Percentiles rank a stretch among this genome's conserved stretches.
Conservation (phyloP, 2,888 invertebrate species). For the Lithosia quadra region DNA sequence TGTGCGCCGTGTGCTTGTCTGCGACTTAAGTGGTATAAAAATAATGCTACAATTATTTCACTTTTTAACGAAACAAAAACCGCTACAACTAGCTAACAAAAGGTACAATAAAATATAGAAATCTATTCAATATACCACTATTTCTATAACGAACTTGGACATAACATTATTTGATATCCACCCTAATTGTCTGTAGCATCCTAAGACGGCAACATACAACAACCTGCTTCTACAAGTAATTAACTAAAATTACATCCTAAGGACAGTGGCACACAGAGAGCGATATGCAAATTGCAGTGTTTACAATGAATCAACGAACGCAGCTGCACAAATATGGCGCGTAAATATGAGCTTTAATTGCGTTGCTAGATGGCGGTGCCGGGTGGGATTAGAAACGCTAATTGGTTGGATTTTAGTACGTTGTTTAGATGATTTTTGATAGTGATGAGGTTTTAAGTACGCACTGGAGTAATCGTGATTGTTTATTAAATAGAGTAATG, state of each 20-base stretch:
- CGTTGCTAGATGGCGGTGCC: slow-evolving; percentile 51
- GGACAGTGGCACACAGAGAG: slow-evolving; percentile 50
- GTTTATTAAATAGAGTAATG: too few species aligned
- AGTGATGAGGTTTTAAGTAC: background rate
- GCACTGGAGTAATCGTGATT: too few species aligned
- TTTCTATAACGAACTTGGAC: background rate
- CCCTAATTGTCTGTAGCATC: background rate
- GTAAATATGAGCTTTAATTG: slow-evolving; percentile 60
- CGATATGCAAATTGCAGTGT: slow-evolving; percentile 60
- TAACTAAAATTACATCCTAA: slow-evolving; percentile 57
- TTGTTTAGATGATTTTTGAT: slow-evolving; percentile 30
- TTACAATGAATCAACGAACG: slow-evolving; percentile 61
- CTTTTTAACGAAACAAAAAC: too few species aligned
- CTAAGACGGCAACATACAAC: slow-evolving; percentile 4
- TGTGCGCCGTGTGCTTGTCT: too few species aligned
- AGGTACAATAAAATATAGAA: too few species aligned
- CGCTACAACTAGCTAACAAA: too few species aligned
- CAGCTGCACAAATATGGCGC: slow-evolving; percentile 67
- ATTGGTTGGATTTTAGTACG: slow-evolving; percentile 40
- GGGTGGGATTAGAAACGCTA: slow-evolving; percentile 48
- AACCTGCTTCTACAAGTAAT: slow-evolving; percentile 39
- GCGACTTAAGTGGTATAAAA: too few species aligned
- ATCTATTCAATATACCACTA: background rate
- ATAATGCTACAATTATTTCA: too few species aligned
- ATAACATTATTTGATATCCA: background rate